Conservation (phyloP, 2,797 vertebrate genomes). For the Coendou prehensilis region DNA sequence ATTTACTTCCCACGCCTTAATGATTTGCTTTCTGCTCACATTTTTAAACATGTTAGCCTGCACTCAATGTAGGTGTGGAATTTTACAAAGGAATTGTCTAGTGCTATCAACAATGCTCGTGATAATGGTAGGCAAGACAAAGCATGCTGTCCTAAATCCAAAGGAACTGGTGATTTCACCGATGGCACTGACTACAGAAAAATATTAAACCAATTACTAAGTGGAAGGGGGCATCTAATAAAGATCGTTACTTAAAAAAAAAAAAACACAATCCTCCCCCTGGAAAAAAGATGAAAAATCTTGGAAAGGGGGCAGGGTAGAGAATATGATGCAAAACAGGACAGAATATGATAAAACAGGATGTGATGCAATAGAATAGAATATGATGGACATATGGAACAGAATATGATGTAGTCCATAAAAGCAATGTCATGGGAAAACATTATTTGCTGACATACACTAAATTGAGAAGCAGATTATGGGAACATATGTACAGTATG, state of each 20-base stretch:
- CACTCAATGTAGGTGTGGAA: neutral
- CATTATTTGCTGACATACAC: neutral
- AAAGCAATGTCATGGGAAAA: neutral
- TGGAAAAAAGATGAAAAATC: conserved; percentile 2
- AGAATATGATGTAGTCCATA: neutral
- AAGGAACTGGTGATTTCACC: neutral
- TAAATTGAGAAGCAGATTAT: neutral
- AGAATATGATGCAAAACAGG: too few species aligned
- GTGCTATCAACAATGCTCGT: neutral
- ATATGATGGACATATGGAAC: too few species aligned
- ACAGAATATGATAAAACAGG: neutral
- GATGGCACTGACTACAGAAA: neutral
- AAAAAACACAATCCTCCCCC: neutral
- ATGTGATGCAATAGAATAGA: neutral
- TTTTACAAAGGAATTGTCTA: neutral
- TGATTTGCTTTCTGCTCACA: conserved; percentile 65
- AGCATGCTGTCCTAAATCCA: neutral
- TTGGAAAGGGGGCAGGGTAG: neutral
- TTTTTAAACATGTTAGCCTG: conserved; percentile 20
- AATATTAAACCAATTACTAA: neutral
- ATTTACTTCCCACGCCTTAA: conserved; percentile 85
- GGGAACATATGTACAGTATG: too few species aligned
- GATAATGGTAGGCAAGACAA: neutral
- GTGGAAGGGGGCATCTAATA: neutral
- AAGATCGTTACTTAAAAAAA: neutral